phyloP scores from a whole-genome alignment of 2,113 vertebrate species.

The Prionailurus bengalensis region DNA sequence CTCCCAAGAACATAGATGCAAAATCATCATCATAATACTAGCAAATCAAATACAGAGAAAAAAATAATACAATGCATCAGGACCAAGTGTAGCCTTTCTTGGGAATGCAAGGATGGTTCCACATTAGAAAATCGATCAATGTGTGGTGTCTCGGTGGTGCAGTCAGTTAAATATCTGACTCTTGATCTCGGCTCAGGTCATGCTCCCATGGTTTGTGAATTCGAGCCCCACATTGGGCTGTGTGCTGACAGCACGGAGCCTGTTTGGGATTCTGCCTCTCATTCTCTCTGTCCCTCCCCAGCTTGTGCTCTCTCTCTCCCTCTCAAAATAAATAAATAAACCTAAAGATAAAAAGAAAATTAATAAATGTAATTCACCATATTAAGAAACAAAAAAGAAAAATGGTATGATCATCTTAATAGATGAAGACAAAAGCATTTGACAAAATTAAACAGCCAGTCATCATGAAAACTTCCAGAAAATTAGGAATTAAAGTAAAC shows the following conservation, averaged over 20 bases:
- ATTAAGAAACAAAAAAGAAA: slow-evolving; percentile 16
- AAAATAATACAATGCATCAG: neutral
- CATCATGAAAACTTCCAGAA: neutral
- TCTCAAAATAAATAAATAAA: too few species aligned
- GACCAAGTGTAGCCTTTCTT: neutral
- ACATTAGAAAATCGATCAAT: neutral
- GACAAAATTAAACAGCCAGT: neutral
- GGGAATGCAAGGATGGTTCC: neutral
- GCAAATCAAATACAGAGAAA: neutral
- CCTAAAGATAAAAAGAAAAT: too few species aligned
- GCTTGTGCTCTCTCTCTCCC: too few species aligned
- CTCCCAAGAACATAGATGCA: neutral
- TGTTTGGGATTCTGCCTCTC: too few species aligned
- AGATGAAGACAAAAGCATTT: neutral
- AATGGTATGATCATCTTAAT: neutral
- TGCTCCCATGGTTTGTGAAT: too few species aligned
- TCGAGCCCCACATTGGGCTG: too few species aligned
- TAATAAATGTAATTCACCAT: neutral
- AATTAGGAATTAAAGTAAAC: neutral
- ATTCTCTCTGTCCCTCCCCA: too few species aligned
- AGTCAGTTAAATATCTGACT: too few species aligned
- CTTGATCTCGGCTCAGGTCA: too few species aligned
- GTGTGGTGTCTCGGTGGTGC: too few species aligned
- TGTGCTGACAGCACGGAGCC: too few species aligned
- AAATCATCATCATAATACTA: neutral